Conservation (phyloP, 2,888 invertebrate genomes). For the Aphidoletes aphidimyza region DNA sequence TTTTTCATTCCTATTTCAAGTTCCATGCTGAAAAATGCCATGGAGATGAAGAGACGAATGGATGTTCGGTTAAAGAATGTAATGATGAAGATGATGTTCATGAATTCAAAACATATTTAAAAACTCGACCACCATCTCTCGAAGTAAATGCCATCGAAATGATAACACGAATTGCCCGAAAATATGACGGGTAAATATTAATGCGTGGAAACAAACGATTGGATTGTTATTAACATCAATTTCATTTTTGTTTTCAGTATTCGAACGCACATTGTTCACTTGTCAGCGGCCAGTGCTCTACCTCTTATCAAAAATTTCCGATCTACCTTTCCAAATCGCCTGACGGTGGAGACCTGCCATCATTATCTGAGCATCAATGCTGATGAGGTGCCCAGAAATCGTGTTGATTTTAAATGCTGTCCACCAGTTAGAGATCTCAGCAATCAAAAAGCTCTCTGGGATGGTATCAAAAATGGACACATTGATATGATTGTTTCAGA, state of each 20-base stretch:
- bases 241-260: slow-evolving; percentile 65
- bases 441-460: slow-evolving; percentile 76
- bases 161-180: slow-evolving; percentile 70
- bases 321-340: slow-evolving; percentile 67
- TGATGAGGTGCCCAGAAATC: slow-evolving; percentile 72
- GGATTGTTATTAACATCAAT: too few species aligned
- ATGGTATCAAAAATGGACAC: slow-evolving; percentile 69
- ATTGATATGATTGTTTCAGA: slow-evolving; percentile 76
- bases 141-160: slow-evolving; percentile 74
- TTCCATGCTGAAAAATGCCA: slow-evolving; percentile 74
- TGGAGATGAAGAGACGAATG: not conserved
- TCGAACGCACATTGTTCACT: slow-evolving; percentile 76
- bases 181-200: slow-evolving; percentile 68
- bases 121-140: slow-evolving; percentile 74
- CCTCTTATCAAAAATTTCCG: slow-evolving; percentile 68
- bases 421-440: slow-evolving; percentile 75
- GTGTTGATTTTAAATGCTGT: slow-evolving; percentile 78
- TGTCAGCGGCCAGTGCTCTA: slow-evolving; percentile 73
- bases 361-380: slow-evolving; percentile 76
- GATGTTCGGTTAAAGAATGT: slow-evolving; percentile 65
- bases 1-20: too few species aligned
- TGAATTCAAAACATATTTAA: slow-evolving; percentile 73
- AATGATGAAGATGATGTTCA: slow-evolving; percentile 58
- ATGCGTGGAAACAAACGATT: too few species aligned
- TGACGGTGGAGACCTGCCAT: slow-evolving; percentile 79